Evolutionary conservation across 2,113 vertebrate genomes (phyloP), one percentile per base, ranked within the genome.

Genomic region (Sprattus sprattus): DNA sequence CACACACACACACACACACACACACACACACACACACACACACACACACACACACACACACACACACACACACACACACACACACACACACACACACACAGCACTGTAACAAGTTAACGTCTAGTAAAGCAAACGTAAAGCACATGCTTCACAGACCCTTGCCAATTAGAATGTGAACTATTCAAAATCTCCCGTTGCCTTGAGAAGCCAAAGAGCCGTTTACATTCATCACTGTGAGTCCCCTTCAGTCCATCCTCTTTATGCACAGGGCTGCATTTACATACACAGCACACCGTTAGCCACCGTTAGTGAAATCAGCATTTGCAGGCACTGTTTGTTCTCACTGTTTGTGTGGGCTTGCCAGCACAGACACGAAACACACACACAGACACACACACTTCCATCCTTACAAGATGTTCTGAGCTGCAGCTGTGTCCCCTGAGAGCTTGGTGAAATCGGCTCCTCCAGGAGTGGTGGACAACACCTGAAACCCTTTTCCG

Each of bases 401-500:
- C 32, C 11, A 15, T 11, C 5, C 11, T 78, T 78, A 78, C 25
- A 39, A 85, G 9, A 11, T 57, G 82, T 32, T 44, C 25, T 15
- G 25, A 39, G 71, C 71, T 78, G 71, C 71, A 39, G 71, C 32
- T 0, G 71, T 32, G 71, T 28, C 71, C 71, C 71, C 25, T 32
- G 71, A 78, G 71, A 78, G 71, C 9, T 32, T 5, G 32, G 64
- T 71, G 64, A 71, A 32, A 71, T 11, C 10, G 71, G 71, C 71
- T 78, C 28, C 13, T 78, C 71, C 71, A 32, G 71, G 11, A 16
- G 71, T 78, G 60, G 44, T 45, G 83, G 83, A 22, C 83, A 71
- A 16, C 67, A 84, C 45, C 83, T 80, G 20, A 50, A 84, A 49
- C 64, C 60, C 64, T 10, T 45, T 45, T 60, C 57, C 83, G 83